Percentiles rank a stretch among this genome's conserved stretches.
phyloP scores from a whole-genome alignment of 2,113 vertebrate species.

The Myanophis thanlyinensis region DNA sequence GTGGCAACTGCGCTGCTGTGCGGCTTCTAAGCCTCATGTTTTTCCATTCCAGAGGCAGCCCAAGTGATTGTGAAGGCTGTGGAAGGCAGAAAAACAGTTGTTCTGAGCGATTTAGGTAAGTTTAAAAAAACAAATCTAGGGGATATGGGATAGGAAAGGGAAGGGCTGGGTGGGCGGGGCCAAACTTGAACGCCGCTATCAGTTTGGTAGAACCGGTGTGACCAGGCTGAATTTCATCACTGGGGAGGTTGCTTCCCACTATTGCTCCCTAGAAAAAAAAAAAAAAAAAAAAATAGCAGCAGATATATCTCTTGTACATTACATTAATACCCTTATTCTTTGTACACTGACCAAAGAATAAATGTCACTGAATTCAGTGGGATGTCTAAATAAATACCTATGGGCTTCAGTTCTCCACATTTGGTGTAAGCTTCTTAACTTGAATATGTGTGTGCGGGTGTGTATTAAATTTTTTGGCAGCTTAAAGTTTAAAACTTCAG shows the following conservation, averaged over 20 bases:
- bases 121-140: too few relatives aligned
- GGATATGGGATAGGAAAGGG: too few relatives aligned
- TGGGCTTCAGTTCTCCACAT: background rate
- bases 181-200: too few relatives aligned
- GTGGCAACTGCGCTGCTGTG: too few relatives aligned
- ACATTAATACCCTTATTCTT: background rate
- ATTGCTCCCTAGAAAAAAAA: background rate
- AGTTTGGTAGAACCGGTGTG: too few relatives aligned
- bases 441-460: conserved; percentile 57
- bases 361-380: background rate
- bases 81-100: too few relatives aligned
- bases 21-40: too few relatives aligned
- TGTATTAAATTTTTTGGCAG: conserved; percentile 76
- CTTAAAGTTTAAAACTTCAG: conserved; percentile 80
- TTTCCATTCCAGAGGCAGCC: too few relatives aligned
- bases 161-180: too few relatives aligned
- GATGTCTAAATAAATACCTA: background rate
- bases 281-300: background rate
- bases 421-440: conserved; percentile 70
- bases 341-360: background rate
- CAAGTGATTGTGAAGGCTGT: too few relatives aligned
- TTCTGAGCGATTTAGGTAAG: too few relatives aligned
- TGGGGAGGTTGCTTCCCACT: background rate
- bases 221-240: too few relatives aligned
- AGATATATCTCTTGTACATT: background rate